phyloP scores from a whole-genome alignment of 2,888 invertebrate genomes.

The Drosophila pseudotalamancana region DNA sequence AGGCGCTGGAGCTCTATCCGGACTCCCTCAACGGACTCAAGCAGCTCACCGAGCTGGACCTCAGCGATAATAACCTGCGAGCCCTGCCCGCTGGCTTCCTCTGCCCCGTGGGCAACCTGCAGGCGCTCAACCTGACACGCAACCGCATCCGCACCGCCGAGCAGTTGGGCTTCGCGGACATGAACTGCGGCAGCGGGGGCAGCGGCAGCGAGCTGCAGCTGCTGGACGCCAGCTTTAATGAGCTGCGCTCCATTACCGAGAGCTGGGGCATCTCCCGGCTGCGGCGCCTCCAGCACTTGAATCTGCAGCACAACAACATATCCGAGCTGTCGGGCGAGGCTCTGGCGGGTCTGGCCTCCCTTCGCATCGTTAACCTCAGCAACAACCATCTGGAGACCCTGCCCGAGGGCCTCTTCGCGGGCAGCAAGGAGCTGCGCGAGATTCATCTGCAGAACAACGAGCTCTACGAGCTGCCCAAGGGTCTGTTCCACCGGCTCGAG shows the following conservation, averaged over 20 bases:
- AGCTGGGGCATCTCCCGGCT: constrained; percentile 91
- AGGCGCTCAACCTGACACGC: constrained; percentile 92
- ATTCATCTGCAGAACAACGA: constrained; percentile 94
- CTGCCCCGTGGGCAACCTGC: constrained; percentile 91
- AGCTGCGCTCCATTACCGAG: constrained; percentile 89
- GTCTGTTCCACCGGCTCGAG: constrained; percentile 92
- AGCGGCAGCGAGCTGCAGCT: constrained; percentile 90
- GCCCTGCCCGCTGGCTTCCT: constrained; percentile 91
- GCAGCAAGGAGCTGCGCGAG: constrained; percentile 92
- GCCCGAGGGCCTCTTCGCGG: constrained; percentile 92
- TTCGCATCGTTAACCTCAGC: constrained; percentile 93
- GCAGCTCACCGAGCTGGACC: constrained; percentile 91
- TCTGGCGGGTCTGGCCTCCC: constrained; percentile 90
- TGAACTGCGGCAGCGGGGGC: constrained; percentile 87
- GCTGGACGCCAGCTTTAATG: constrained; percentile 92
- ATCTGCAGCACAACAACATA: constrained; percentile 93
- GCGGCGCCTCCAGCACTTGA: constrained; percentile 91
- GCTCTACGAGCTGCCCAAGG: constrained; percentile 91
- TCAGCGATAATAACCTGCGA: constrained; percentile 93
- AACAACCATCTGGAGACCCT: constrained; percentile 92
- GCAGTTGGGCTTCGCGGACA: constrained; percentile 88
- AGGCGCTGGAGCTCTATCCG: constrained; percentile 90
- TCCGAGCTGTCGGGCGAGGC: constrained; percentile 92
- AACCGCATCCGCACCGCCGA: constrained; percentile 92
- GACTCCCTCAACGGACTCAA: constrained; percentile 91